phyloP scores from a whole-genome alignment of 2,888 invertebrate genomes.

The Terebella lapidaria region DNA sequence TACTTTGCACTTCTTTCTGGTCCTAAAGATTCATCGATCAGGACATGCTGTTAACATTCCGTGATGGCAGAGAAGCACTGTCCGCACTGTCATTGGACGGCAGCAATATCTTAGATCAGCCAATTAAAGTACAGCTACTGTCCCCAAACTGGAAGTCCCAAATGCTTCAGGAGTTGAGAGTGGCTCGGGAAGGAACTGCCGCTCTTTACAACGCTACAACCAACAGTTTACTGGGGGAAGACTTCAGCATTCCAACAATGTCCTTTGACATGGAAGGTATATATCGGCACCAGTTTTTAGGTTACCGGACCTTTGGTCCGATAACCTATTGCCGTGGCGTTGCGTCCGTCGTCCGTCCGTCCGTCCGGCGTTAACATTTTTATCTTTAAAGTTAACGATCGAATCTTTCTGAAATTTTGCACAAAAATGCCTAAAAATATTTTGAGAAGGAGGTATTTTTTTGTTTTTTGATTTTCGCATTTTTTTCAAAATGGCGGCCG shows the following conservation, averaged over 20 bases:
- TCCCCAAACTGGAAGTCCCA: conserved; percentile 80
- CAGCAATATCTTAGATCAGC: conserved; percentile 31
- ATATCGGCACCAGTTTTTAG: neutral
- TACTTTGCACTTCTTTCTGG: too few species aligned
- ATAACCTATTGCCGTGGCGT: too few species aligned
- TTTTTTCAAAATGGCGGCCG: too few species aligned
- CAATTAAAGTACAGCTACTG: conserved; percentile 68
- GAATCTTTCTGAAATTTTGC: too few species aligned
- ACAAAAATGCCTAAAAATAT: too few species aligned
- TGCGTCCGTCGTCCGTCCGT: too few species aligned
- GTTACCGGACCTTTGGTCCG: too few species aligned
- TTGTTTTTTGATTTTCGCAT: too few species aligned
- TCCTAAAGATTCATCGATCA: conserved; percentile 70
- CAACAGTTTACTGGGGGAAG: conserved; percentile 48
- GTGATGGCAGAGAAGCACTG: conserved; percentile 82
- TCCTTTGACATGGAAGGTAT: conserved; percentile 38
- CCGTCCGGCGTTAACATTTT: too few species aligned
- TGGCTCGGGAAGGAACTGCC: conserved; percentile 80
- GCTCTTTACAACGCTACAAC: conserved; percentile 59
- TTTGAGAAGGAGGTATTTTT: too few species aligned
- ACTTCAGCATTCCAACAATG: conserved; percentile 42
- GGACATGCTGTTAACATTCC: conserved; percentile 86
- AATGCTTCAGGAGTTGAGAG: conserved; percentile 74
- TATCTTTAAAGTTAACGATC: too few species aligned
- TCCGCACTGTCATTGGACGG: conserved; percentile 54